These are phyloP conservation scores for Steinernema carpocapsae DNA, from an alignment of 2,888 invertebrate species.

Conservation along the genomic window DNA sequence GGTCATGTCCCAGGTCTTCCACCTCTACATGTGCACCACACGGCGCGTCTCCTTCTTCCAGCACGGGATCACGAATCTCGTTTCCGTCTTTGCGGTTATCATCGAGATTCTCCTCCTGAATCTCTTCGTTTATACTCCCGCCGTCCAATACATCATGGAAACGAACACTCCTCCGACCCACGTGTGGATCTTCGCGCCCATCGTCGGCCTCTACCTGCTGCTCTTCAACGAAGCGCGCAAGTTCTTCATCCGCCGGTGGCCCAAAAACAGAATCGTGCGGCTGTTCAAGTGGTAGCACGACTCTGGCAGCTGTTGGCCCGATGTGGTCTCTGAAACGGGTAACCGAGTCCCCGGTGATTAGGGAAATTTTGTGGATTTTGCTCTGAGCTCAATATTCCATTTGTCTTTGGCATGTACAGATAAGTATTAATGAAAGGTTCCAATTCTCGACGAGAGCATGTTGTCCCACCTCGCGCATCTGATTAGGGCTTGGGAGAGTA, in stretches of 20 bases:
- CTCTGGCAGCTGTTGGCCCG: neutral
- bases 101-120: conserved; percentile 66
- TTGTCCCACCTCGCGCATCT: too few relatives aligned
- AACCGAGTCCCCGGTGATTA: conserved; percentile 9
- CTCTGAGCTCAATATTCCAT: too few relatives aligned
- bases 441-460: too few relatives aligned
- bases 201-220: conserved; percentile 59
- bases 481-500: too few relatives aligned
- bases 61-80: conserved; percentile 66
- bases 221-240: conserved; percentile 65
- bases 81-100: conserved; percentile 64
- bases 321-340: conserved; percentile 18
- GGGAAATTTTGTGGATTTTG: neutral
- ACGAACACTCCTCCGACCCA: conserved; percentile 64
- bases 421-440: too few relatives aligned
- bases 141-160: conserved; percentile 67
- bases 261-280: conserved; percentile 49
- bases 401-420: too few relatives aligned
- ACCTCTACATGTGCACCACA: conserved; percentile 68
- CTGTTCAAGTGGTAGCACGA: conserved; percentile 53
- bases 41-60: conserved; percentile 67
- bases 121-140: conserved; percentile 67
- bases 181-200: conserved; percentile 57
- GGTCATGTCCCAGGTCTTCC: conserved; percentile 67
- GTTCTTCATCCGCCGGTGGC: conserved; percentile 55